Conservation (phyloP, 2,888 invertebrate genomes). For the Phymatocera aterrima region DNA sequence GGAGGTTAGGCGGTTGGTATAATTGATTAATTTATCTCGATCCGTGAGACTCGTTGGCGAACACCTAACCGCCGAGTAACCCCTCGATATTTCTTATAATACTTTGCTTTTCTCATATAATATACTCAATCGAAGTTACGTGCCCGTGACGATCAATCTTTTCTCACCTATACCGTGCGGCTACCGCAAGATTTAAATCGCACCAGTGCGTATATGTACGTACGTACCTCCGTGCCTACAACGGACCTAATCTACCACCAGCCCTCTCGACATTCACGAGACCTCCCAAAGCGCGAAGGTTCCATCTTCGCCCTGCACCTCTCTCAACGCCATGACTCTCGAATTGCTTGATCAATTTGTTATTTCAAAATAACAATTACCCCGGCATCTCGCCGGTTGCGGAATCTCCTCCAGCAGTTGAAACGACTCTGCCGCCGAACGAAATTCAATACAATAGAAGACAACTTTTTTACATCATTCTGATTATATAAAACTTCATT, state of each 20-base stretch:
- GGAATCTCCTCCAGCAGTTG: too few species aligned
- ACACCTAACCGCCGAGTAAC: not conserved
- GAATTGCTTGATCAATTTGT: not conserved
- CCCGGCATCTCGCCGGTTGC: not conserved
- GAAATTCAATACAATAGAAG: too few species aligned
- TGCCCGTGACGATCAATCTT: not conserved
- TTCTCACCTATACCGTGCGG: not conserved
- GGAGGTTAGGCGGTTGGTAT: constrained; percentile 57
- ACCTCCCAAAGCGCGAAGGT: not conserved
- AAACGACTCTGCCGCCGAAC: too few species aligned
- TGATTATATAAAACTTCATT: too few species aligned
- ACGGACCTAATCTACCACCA: not conserved
- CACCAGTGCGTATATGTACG: not conserved
- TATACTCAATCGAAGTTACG: constrained; percentile 29
- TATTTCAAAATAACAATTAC: not conserved
- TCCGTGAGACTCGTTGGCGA: constrained; percentile 14
- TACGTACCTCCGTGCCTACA: not conserved
- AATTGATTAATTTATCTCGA: constrained; percentile 67
- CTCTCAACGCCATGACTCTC: not conserved
- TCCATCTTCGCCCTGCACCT: not conserved
- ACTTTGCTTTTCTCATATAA: not conserved
- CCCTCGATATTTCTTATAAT: too few species aligned
- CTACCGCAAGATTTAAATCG: too few species aligned
- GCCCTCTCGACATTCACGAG: not conserved
- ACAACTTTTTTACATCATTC: too few species aligned